Evolutionary conservation across 2,797 vertebrate genomes (phyloP), one percentile per base, ranked within the genome.

Genomic region (Adrianichthys oophorus): DNA sequence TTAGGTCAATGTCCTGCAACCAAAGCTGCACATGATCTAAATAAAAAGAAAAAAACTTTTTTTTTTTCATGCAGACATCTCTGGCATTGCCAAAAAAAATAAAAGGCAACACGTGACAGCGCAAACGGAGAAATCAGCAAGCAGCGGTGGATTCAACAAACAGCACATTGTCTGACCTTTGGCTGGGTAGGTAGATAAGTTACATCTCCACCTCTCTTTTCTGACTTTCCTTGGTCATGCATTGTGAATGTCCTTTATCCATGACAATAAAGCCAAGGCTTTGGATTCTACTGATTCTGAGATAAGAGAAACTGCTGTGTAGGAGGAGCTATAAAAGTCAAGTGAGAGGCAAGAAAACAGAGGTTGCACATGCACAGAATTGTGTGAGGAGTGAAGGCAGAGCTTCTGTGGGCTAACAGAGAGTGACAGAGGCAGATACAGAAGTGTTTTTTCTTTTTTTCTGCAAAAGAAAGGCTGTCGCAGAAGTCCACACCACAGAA

Each of bases 101-200:
- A 40, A 56, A 40, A 8, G 41, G 65, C 72, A 61, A 87, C 83
- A 85, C 85, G 78, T 68, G 47, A 64, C 56, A 45, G 29, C 19
- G 51, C 60, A 78, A 88, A 88, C 71, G 83, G 21, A 18, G 40
- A 48, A 59, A 75, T 62, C 57, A 1, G 65, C 76, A 56, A 68
- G 57, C 18, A 15, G 44, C 48, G 19, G 56, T 19, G 29, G 56
- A 72, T 78, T 68, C 68, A 63, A 70, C 69, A 82, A 81, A 79
- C 62, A 70, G 23, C 57, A 1, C 62, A 84, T 73, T 72, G 62
- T 56, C 15, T 23, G 53, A 89, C 85, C 87, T 88, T 90, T 85
- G 82, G 58, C 85, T 86, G 82, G 59, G 40, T 21, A 58, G 45
- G 18, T 14, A 80, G 79, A 88, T 83, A 87, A 85, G 75, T 18